Conservation (phyloP, 2,888 invertebrate genomes). For the Diarsia mendica region DNA sequence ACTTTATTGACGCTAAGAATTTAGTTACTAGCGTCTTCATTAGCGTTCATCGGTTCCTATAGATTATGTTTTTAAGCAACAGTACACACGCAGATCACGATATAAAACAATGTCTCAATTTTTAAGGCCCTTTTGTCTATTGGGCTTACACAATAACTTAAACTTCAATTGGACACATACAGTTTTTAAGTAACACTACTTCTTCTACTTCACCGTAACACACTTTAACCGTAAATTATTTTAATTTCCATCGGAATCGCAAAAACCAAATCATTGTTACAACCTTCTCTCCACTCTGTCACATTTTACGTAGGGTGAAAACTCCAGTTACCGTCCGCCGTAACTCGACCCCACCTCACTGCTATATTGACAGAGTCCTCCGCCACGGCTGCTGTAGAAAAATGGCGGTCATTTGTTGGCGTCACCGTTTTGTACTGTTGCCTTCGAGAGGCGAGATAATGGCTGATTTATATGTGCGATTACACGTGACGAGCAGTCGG, state of each 20-base stretch:
- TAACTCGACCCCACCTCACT: constrained; percentile 64
- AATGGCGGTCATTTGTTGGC: constrained; percentile 89
- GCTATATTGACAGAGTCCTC: constrained; percentile 90
- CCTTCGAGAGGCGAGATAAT: constrained; percentile 89
- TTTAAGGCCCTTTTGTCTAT: neutral
- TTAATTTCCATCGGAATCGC: neutral
- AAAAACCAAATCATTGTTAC: neutral
- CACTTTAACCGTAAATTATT: neutral
- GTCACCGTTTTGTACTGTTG: constrained; percentile 89
- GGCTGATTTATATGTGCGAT: constrained; percentile 87
- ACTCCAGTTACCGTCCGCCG: constrained; percentile 21
- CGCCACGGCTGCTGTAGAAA: constrained; percentile 87
- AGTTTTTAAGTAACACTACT: neutral
- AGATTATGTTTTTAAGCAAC: neutral
- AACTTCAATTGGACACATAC: neutral
- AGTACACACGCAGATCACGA: neutral
- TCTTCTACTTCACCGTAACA: neutral
- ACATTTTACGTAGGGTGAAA: neutral
- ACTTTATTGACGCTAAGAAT: neutral
- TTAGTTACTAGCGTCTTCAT: neutral
- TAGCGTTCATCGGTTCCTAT: neutral
- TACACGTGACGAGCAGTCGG: constrained; percentile 78
- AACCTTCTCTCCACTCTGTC: neutral
- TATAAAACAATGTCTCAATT: neutral
- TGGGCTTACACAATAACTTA: neutral